These are phyloP conservation scores for Uropsilus gracilis DNA, from an alignment of 2,113 vertebrate species.

Conservation along the genomic window DNA sequence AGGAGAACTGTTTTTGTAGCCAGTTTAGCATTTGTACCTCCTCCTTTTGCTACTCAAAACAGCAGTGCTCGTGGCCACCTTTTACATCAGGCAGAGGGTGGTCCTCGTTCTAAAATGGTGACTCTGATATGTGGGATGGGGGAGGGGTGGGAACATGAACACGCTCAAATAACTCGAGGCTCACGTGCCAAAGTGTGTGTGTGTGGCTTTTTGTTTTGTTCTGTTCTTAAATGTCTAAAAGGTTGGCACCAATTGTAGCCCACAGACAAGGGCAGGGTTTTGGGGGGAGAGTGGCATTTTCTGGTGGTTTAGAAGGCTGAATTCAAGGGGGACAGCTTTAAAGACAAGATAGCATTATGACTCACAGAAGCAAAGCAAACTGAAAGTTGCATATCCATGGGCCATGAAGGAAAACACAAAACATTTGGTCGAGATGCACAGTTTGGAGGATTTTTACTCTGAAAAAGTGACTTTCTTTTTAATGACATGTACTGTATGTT, in stretches of 20 bases:
- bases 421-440: fast-evolving
- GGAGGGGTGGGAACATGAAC: conserved; percentile 49
- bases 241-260: conserved; percentile 66
- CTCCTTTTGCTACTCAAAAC: conserved; percentile 74
- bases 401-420: not conserved
- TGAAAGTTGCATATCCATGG: not conserved
- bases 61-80: conserved; percentile 59
- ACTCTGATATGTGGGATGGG: conserved; percentile 62
- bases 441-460: conserved; percentile 20
- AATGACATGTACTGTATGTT: conserved; percentile 21
- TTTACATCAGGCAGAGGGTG: conserved; percentile 59
- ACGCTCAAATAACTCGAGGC: conserved; percentile 74
- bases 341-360: not conserved
- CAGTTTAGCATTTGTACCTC: conserved; percentile 68
- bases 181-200: conserved; percentile 85
- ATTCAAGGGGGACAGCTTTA: not conserved
- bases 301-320: conserved; percentile 65
- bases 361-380: fast-evolving
- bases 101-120: conserved; percentile 53
- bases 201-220: not conserved
- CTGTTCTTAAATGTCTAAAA: conserved; percentile 56
- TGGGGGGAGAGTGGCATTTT: conserved; percentile 57
- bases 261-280: conserved; percentile 7
- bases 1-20: conserved; percentile 47
- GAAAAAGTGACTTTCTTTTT: conserved; percentile 48